Percentiles rank a stretch among this genome's conserved stretches.
phyloP scores from a whole-genome alignment of 2,888 invertebrate species.

The Oxyteleia sp. region DNA sequence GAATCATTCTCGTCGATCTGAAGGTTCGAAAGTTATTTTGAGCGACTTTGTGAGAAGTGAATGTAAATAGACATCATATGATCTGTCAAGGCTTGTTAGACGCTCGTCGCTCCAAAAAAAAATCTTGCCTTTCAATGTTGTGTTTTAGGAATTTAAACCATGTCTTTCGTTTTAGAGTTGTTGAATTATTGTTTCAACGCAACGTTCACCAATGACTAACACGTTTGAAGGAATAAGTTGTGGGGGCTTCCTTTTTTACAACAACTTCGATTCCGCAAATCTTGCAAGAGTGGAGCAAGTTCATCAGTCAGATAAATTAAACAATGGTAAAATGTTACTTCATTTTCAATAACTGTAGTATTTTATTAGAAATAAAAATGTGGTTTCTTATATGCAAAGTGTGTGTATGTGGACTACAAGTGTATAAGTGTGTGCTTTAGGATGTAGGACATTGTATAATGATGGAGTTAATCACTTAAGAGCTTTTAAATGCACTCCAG shows the following conservation, averaged over 20 bases:
- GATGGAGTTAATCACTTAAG: too few relatives aligned
- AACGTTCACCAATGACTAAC: constrained; percentile 84
- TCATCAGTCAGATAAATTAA: constrained; percentile 80
- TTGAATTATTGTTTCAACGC: constrained; percentile 80
- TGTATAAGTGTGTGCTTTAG: too few relatives aligned
- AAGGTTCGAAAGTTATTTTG: constrained; percentile 64
- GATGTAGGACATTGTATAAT: too few relatives aligned
- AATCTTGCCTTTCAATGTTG: constrained; percentile 44
- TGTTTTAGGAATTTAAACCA: constrained; percentile 35
- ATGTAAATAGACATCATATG: constrained; percentile 75
- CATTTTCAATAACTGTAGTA: background rate
- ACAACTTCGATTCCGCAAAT: constrained; percentile 97
- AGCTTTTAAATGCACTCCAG: too few relatives aligned
- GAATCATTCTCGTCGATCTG: constrained; percentile 18
- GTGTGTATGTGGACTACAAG: too few relatives aligned
- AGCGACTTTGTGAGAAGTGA: constrained; percentile 75
- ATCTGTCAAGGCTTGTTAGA: constrained; percentile 81
- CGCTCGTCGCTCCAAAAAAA: constrained; percentile 8
- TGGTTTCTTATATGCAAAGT: too few relatives aligned
- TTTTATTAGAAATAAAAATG: too few relatives aligned
- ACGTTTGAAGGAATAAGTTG: constrained; percentile 89
- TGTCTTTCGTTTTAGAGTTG: constrained; percentile 65
- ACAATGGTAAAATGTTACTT: constrained; percentile 84
- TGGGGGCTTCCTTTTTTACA: constrained; percentile 94
- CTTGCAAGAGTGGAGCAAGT: constrained; percentile 94